These are phyloP conservation scores for Pammene aurita DNA, from an alignment of 2,888 invertebrate species.

Conservation along the genomic window DNA sequence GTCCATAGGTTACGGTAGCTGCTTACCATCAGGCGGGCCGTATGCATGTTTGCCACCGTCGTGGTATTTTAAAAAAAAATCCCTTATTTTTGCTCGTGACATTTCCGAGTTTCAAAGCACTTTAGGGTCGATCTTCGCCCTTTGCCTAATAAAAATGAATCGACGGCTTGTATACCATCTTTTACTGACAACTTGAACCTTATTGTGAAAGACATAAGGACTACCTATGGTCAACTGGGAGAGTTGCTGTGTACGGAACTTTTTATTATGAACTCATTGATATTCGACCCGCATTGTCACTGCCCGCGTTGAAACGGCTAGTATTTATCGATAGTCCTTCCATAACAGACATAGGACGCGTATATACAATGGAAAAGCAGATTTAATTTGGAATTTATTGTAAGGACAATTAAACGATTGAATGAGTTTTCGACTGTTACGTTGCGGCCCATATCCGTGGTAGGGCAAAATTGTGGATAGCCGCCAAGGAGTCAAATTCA, in stretches of 20 bases:
- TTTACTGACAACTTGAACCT: neutral
- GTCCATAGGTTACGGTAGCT: no score
- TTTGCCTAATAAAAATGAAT: conserved; percentile 39
- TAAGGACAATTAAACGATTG: no score
- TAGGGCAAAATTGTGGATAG: no score
- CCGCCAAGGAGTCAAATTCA: no score
- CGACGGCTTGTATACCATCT: neutral
- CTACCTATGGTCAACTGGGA: neutral
- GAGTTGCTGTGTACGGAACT: conserved; percentile 3
- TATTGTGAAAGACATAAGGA: neutral
- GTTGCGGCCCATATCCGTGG: no score
- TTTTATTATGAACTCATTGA: conserved; percentile 39
- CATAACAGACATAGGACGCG: neutral
- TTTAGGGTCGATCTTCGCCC: conserved; percentile 21
- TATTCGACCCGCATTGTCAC: conserved; percentile 35
- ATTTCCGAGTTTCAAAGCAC: conserved; percentile 20
- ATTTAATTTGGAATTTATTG: no score
- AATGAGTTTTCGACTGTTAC: no score
- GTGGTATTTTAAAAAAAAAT: no score
- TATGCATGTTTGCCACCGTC: no score
- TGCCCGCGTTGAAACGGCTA: conserved; percentile 11
- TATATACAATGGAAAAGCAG: no score
- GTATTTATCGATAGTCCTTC: conserved; percentile 28
- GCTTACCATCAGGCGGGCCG: no score
- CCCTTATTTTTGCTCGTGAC: conserved; percentile 8